phyloP scores from a whole-genome alignment of 1,140 invertebrate genomes.

The Diachasma alloeum region DNA sequence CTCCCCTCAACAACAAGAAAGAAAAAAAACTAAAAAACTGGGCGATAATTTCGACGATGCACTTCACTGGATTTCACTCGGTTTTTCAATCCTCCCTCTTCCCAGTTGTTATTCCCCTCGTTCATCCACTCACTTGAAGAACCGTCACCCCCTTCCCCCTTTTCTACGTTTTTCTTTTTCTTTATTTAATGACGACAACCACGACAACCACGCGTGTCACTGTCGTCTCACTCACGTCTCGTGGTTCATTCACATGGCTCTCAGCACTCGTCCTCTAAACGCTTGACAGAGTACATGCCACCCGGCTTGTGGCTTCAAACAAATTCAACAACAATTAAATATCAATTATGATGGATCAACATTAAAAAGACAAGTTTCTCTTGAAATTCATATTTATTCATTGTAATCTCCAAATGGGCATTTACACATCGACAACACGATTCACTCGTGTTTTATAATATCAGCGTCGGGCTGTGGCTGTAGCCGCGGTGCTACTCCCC shows the following conservation, averaged over 20 bases:
- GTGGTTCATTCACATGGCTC: slow-evolving; percentile 19
- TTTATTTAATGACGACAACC: no score
- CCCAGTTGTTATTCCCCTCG: no score
- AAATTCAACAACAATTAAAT: background rate
- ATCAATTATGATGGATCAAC: no score
- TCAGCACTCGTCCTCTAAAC: background rate
- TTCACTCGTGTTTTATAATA: background rate
- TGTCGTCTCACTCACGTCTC: background rate
- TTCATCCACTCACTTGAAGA: no score
- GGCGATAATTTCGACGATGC: background rate
- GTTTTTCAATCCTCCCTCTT: no score
- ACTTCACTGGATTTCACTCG: background rate
- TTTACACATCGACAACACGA: no score
- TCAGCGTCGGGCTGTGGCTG: slow-evolving; percentile 19
- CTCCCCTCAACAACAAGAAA: background rate
- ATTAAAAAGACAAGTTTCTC: no score
- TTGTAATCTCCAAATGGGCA: no score
- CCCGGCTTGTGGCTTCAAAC: background rate
- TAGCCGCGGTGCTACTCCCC: slow-evolving; percentile 27
- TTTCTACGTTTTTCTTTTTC: no score
- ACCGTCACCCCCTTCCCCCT: no score
- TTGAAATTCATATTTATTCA: no score
- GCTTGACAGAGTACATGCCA: background rate
- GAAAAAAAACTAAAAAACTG: background rate
- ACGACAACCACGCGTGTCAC: background rate